These are phyloP conservation scores for Parochlus steinenii DNA, from an alignment of 2,888 invertebrate species.

Conservation along the genomic window DNA sequence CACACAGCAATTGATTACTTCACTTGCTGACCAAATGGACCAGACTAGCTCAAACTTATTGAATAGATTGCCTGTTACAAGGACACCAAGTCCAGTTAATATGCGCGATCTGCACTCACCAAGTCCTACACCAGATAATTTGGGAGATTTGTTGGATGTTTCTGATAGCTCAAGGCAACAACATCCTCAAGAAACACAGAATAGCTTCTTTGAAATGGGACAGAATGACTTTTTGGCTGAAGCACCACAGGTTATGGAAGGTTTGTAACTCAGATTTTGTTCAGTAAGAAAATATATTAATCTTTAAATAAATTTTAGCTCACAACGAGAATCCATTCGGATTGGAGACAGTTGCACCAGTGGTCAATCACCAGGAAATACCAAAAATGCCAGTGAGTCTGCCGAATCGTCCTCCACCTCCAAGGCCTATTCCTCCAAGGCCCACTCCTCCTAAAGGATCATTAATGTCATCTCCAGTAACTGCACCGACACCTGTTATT, in stretches of 20 bases:
- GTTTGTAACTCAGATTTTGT: too few relatives aligned
- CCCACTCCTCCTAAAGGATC: constrained; percentile 21
- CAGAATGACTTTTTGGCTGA: not conserved
- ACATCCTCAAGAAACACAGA: too few relatives aligned
- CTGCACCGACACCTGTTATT: constrained; percentile 15
- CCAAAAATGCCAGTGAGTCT: constrained; percentile 12
- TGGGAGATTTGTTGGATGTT: constrained; percentile 46
- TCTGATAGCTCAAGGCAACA: constrained; percentile 31
- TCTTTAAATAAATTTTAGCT: too few relatives aligned
- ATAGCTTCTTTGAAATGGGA: not conserved
- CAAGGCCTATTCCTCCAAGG: constrained; percentile 26
- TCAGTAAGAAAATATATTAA: too few relatives aligned
- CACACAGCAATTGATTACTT: constrained; percentile 70
- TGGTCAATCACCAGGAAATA: constrained; percentile 14
- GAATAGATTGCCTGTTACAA: constrained; percentile 66
- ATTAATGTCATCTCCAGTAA: constrained; percentile 17
- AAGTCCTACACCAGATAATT: constrained; percentile 60
- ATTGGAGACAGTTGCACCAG: constrained; percentile 11
- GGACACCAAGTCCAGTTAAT: constrained; percentile 75
- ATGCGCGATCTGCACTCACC: constrained; percentile 69
- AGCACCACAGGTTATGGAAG: not conserved
- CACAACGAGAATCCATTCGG: not conserved
- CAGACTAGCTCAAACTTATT: constrained; percentile 70
- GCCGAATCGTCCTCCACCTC: constrained; percentile 29
- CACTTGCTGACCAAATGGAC: constrained; percentile 78